Evolutionary conservation across 2,888 invertebrate genomes (phyloP), one percentile per base, ranked within the genome.

Genomic region (Chorisops tibialis): DNA sequence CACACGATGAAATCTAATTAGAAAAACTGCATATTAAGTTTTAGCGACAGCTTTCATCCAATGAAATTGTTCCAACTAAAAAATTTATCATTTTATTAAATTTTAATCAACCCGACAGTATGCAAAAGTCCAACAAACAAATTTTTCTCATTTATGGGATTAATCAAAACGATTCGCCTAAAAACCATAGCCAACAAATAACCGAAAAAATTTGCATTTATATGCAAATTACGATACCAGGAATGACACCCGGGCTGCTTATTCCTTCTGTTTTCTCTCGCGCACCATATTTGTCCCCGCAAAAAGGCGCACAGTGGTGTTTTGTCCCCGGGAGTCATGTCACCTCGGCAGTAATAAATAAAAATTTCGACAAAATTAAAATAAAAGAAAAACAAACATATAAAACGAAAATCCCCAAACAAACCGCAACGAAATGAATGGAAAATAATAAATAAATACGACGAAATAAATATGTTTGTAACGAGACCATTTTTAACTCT

Each of bases 151-250:
- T 54, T 41, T 24, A 39, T 22, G n/a, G 24, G 41, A 54, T 54
- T 54, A 54, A 54, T 54, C 22, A 54, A 22, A n/a, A 54, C 22
- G 41, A 24, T 9, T 18, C 22, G 21, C 21, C 1, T 14, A 24
- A 24, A 41, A 54, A 41, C 24, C 41, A 54, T 54, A 22, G 24
- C 54, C n/a, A 54, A 54, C 39, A 54, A 54, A 54, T 54, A 54
- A 21, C 54, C 51, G 51, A 39, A 54, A 54, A 41, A 54, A 54
- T 54, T 54, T 54, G 54, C 54, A 54, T 54, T 22, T 54, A 54
- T 54, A 54, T 54, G 54, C 41, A 54, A 54, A 54, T 54, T 54
- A 54, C 54, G 22, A 9, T 50, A 37, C 18, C 16, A 16, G 21
- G 18, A 51, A 37, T 35, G 41, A 14, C 22, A 24, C 41, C 35